Percentiles rank a stretch among this genome's conserved stretches.
Conservation (phyloP, 2,113 vertebrate genomes). For the Arizona elegans region DNA sequence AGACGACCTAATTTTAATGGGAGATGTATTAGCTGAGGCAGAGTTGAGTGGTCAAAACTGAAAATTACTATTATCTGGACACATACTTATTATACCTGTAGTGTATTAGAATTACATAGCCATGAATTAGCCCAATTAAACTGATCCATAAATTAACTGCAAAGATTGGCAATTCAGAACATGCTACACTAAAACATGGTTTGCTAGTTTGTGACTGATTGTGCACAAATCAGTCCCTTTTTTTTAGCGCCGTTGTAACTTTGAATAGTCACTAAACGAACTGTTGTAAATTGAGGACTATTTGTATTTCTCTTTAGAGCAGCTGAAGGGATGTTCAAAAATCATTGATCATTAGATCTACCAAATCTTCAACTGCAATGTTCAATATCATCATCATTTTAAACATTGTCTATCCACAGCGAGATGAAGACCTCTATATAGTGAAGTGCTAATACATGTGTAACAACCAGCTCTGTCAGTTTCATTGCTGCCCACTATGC, state of each 20-base stretch:
- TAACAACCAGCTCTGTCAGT: background rate
- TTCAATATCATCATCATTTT: too few relatives aligned
- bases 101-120: background rate
- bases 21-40: background rate
- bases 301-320: background rate
- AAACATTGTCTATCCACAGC: too few relatives aligned
- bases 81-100: background rate
- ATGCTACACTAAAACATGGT: background rate
- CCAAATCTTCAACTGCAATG: background rate
- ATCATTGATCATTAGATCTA: background rate
- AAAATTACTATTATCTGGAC: background rate
- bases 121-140: background rate
- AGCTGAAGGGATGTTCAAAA: background rate
- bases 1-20: conserved; percentile 68
- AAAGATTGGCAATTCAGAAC: background rate
- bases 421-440: background rate
- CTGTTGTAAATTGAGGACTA: too few relatives aligned
- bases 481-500: background rate
- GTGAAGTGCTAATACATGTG: background rate
- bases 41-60: background rate
- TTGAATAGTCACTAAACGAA: too few relatives aligned
- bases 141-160: background rate
- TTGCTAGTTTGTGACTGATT: background rate
- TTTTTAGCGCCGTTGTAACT: background rate
- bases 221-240: background rate